Evolutionary conservation across 2,888 invertebrate genomes (phyloP).

Genomic region (Thera britannica): DNA sequence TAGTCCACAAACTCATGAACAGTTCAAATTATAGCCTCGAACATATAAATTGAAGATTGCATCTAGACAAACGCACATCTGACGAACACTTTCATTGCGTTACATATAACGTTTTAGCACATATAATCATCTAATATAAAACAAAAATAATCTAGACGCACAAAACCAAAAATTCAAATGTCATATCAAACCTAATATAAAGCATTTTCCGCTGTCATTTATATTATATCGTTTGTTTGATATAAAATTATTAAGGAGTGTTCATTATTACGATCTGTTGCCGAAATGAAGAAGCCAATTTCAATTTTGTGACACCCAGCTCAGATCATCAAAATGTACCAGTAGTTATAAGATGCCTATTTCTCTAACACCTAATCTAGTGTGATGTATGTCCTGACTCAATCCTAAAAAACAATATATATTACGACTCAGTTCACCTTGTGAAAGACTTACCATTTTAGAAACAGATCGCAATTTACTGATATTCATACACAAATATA

Average conservation of each 20-base stretch:
- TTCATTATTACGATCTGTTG: conserved; percentile 82
- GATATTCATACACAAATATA: conserved; percentile 40
- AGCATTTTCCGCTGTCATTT: conserved; percentile 69
- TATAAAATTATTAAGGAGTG: conserved; percentile 54
- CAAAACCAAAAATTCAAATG: conserved; percentile 66
- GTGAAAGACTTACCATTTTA: conserved; percentile 70
- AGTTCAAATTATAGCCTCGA: conserved; percentile 67
- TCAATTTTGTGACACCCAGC: conserved; percentile 77
- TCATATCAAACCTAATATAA: conserved; percentile 75
- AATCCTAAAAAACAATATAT: conserved; percentile 20
- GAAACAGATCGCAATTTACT: conserved; percentile 82
- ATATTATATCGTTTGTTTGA: conserved; percentile 58
- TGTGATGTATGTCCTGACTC: conserved; percentile 26
- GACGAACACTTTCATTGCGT: conserved; percentile 81
- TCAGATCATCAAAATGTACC: conserved; percentile 75
- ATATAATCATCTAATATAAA: conserved; percentile 74
- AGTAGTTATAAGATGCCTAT: conserved; percentile 40
- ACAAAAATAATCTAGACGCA: conserved; percentile 67
- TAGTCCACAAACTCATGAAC: conserved; percentile 55
- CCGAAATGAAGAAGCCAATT: conserved; percentile 84
- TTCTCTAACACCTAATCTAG: conserved; percentile 32
- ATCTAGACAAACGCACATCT: conserved; percentile 77
- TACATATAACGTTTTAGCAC: conserved; percentile 84
- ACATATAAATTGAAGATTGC: conserved; percentile 67
- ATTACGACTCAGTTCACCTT: conserved; percentile 10